phyloP scores from a whole-genome alignment of 2,888 invertebrate species.

The Sepioteuthis lessoniana region DNA sequence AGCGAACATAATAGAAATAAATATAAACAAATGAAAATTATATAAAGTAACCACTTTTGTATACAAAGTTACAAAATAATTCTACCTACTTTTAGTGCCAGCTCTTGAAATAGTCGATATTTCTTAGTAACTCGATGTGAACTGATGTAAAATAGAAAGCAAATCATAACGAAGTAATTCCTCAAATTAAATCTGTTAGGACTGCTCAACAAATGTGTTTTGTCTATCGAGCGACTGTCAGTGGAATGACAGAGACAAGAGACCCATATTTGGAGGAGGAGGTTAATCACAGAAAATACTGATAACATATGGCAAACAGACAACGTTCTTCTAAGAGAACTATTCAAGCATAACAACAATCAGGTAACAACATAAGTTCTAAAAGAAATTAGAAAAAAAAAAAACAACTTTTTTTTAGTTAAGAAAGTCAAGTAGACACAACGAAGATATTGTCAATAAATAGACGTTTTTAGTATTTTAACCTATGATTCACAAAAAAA shows the following conservation, averaged over 20 bases:
- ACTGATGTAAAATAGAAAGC: background rate
- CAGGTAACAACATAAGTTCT: background rate
- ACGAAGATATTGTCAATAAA: too few relatives aligned
- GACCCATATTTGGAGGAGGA: background rate
- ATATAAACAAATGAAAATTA: too few relatives aligned
- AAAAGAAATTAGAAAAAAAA: too few relatives aligned
- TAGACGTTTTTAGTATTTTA: too few relatives aligned
- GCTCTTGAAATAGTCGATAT: too few relatives aligned
- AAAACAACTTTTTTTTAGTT: too few relatives aligned
- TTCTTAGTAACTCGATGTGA: too few relatives aligned
- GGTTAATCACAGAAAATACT: background rate
- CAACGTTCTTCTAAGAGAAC: background rate
- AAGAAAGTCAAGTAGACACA: too few relatives aligned
- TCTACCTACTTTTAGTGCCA: background rate
- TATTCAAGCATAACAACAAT: background rate
- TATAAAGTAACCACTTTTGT: too few relatives aligned
- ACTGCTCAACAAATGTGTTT: background rate
- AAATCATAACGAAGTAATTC: background rate
- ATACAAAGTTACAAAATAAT: too few relatives aligned
- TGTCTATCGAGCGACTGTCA: background rate
- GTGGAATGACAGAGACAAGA: background rate
- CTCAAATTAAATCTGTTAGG: background rate
- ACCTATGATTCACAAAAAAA: too few relatives aligned
- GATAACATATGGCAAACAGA: background rate
- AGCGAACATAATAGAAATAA: too few relatives aligned